phyloP scores from a whole-genome alignment of 2,888 invertebrate species.

The Orthosia gothica region DNA sequence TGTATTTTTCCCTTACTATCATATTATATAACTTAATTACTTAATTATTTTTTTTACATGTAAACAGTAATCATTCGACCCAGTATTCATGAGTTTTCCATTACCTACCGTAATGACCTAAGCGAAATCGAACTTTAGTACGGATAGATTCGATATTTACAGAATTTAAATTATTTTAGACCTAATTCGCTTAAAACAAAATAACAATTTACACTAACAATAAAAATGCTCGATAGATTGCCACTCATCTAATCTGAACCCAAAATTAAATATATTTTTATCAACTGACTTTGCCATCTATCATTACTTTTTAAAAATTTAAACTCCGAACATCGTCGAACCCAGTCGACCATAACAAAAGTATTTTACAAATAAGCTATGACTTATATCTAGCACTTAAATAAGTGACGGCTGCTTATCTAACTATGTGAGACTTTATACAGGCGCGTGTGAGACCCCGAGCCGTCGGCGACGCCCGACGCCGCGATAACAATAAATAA shows the following conservation, averaged over 20 bases:
- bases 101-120: conserved; percentile 89
- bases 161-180: conserved; percentile 90
- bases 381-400: conserved; percentile 86
- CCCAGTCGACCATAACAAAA: conserved; percentile 91
- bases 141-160: conserved; percentile 89
- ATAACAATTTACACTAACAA: conserved; percentile 91
- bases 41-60: conserved; percentile 83
- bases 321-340: conserved; percentile 90
- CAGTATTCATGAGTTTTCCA: conserved; percentile 87
- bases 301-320: conserved; percentile 87
- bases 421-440: conserved; percentile 80
- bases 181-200: conserved; percentile 90
- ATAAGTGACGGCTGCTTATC: conserved; percentile 84
- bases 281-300: conserved; percentile 88
- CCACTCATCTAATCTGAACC: conserved; percentile 88
- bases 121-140: conserved; percentile 88
- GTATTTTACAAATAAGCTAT: conserved; percentile 89
- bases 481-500: conserved; percentile 80
- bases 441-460: conserved; percentile 63
- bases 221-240: conserved; percentile 91
- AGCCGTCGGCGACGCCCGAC: conserved; percentile 67
- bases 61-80: conserved; percentile 87
- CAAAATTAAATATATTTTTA: conserved; percentile 88
- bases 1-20: conserved; percentile 86
- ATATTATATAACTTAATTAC: conserved; percentile 79